Percentiles rank a stretch among this genome's conserved stretches.
phyloP scores from a whole-genome alignment of 2,888 invertebrate genomes.

The Lochmaea crataegi region DNA sequence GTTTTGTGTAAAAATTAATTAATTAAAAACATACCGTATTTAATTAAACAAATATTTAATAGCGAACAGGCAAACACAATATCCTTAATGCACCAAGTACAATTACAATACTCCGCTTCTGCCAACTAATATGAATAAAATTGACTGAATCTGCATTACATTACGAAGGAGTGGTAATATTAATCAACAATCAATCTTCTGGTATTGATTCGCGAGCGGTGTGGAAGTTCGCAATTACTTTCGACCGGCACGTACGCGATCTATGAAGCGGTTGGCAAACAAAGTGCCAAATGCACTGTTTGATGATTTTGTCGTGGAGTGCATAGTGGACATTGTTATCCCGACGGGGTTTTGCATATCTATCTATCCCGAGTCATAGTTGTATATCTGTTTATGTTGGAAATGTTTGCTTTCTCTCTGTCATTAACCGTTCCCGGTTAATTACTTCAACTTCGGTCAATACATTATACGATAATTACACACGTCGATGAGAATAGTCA shows the following conservation, averaged over 20 bases:
- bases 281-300: slow-evolving; percentile 57
- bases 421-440: slow-evolving; percentile 38
- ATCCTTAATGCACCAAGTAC: slow-evolving; percentile 23
- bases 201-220: slow-evolving; percentile 39
- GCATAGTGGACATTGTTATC: slow-evolving; percentile 55
- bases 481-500: slow-evolving; percentile 3
- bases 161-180: slow-evolving; percentile 34
- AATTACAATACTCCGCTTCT: slow-evolving; percentile 15
- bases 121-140: slow-evolving; percentile 25
- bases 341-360: slow-evolving; percentile 51
- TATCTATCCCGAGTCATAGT: slow-evolving; percentile 50
- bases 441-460: slow-evolving; percentile 36
- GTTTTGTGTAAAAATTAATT: background rate
- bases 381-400: slow-evolving; percentile 35
- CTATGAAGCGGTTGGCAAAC: slow-evolving; percentile 55
- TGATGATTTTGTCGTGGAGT: slow-evolving; percentile 55
- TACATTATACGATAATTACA: slow-evolving; percentile 30
- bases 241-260: slow-evolving; percentile 45
- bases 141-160: slow-evolving; percentile 15
- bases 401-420: slow-evolving; percentile 48
- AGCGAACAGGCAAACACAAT: slow-evolving; percentile 21
- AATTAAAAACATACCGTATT: too few relatives aligned
- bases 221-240: slow-evolving; percentile 49
- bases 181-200: slow-evolving; percentile 47
- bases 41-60: slow-evolving; percentile 4